These are phyloP conservation scores for Agonopterix heracliana DNA, from an alignment of 2,888 invertebrate genomes.

Conservation along the genomic window DNA sequence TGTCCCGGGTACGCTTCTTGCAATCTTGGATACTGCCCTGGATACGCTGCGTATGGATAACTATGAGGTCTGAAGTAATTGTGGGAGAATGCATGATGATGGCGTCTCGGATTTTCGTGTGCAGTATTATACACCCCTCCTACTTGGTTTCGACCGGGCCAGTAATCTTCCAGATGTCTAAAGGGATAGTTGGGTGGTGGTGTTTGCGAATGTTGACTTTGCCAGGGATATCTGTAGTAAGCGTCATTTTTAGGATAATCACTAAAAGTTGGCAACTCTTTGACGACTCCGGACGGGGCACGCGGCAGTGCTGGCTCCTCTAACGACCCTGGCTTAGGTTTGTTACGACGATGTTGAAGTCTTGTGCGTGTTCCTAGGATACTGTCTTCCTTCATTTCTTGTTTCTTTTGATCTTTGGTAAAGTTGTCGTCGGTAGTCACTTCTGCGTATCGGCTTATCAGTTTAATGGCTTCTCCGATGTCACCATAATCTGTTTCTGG, in stretches of 20 bases:
- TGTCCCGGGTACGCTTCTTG: conserved; percentile 44
- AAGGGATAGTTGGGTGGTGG: conserved; percentile 65
- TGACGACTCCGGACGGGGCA: background rate
- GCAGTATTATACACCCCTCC: conserved; percentile 57
- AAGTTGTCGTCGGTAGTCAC: conserved; percentile 69
- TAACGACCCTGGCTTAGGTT: conserved; percentile 40
- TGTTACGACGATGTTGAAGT: conserved; percentile 60
- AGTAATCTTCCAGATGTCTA: conserved; percentile 65
- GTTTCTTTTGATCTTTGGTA: conserved; percentile 54
- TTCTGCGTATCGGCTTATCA: conserved; percentile 69
- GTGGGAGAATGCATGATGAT: conserved; percentile 65
- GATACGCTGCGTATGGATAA: conserved; percentile 30
- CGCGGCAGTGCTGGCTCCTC: conserved; percentile 15
- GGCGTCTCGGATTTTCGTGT: conserved; percentile 62
- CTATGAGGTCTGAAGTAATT: conserved; percentile 47
- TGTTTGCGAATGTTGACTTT: conserved; percentile 50
- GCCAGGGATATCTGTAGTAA: conserved; percentile 63
- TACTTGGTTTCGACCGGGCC: conserved; percentile 54
- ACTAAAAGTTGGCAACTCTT: background rate
- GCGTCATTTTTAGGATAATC: background rate
- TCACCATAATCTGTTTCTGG: conserved; percentile 69
- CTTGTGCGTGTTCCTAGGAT: conserved; percentile 65
- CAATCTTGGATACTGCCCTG: conserved; percentile 33
- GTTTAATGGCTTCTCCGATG: conserved; percentile 68
- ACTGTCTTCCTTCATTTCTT: conserved; percentile 46